Percentiles rank a stretch among this genome's conserved stretches.
Evolutionary conservation across 2,797 vertebrate genomes (phyloP).

Genomic region (Falco novaeseelandiae): DNA sequence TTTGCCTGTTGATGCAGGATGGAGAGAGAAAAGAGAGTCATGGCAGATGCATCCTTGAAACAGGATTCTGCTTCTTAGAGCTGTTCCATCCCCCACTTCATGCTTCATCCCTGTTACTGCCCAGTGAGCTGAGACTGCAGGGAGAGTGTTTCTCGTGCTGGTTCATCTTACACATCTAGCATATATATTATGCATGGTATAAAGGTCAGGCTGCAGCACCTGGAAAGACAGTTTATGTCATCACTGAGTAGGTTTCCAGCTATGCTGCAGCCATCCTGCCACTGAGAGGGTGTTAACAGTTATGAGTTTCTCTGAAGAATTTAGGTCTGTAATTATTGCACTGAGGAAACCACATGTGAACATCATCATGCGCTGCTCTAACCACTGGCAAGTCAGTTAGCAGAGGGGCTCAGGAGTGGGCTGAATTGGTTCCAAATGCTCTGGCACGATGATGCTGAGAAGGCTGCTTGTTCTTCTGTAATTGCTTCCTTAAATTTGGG

Average conservation of each 20-base stretch:
- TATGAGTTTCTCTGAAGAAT: slow-evolving; percentile 23
- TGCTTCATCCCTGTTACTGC: background rate
- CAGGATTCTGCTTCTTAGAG: background rate
- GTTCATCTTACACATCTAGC: background rate
- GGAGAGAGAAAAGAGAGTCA: background rate
- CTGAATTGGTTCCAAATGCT: slow-evolving; percentile 72
- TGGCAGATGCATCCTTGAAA: background rate
- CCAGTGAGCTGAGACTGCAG: background rate
- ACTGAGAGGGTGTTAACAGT: slow-evolving; percentile 21
- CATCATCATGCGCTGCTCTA: background rate
- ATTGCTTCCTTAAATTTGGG: slow-evolving; percentile 70
- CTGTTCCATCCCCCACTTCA: background rate
- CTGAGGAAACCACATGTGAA: slow-evolving; percentile 48
- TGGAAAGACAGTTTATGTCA: background rate
- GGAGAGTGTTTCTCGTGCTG: accelerated
- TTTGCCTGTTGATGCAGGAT: background rate
- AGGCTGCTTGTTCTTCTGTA: slow-evolving; percentile 59
- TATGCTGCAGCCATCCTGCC: background rate
- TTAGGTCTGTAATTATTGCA: background rate
- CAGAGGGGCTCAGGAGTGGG: background rate
- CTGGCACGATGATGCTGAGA: slow-evolving; percentile 24
- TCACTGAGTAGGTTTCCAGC: background rate
- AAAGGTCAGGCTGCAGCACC: background rate
- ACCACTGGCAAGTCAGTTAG: slow-evolving; percentile 7
- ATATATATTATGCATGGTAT: accelerated